Evolutionary conservation across 2,888 invertebrate species (phyloP).

Genomic region (Hydriomena furcata): DNA sequence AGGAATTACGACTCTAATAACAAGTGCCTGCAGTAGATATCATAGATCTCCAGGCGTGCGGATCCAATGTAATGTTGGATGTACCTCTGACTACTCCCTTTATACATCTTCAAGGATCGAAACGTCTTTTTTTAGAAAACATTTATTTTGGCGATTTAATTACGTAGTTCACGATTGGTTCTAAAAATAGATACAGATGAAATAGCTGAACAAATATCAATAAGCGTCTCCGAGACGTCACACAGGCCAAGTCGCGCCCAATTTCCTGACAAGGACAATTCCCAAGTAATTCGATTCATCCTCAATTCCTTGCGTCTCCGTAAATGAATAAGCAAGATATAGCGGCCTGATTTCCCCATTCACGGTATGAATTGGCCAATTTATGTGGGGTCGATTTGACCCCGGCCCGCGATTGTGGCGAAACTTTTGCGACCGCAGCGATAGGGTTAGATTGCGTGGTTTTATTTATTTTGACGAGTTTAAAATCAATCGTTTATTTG

Average conservation of each 20-base stretch:
- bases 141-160: no score
- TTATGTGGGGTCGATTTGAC: constrained; percentile 43
- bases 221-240: no score
- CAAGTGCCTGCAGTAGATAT: no score
- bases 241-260: constrained; percentile 12
- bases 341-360: constrained; percentile 52
- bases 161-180: no score
- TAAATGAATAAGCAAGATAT: constrained; percentile 49
- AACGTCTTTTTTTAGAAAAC: no score
- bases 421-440: constrained; percentile 35
- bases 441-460: constrained; percentile 15
- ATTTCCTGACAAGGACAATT: constrained; percentile 20
- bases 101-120: no score
- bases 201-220: no score
- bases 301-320: constrained; percentile 25
- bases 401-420: constrained; percentile 37
- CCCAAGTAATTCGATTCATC: constrained; percentile 47
- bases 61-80: no score
- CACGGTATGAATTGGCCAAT: constrained; percentile 57
- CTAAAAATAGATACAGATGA: no score
- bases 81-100: no score
- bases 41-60: no score
- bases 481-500: constrained; percentile 2
- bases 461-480: constrained; percentile 12
- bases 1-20: no score